These are phyloP conservation scores for Geotrypetes seraphini DNA, from an alignment of 2,797 vertebrate species.

Conservation along the genomic window DNA sequence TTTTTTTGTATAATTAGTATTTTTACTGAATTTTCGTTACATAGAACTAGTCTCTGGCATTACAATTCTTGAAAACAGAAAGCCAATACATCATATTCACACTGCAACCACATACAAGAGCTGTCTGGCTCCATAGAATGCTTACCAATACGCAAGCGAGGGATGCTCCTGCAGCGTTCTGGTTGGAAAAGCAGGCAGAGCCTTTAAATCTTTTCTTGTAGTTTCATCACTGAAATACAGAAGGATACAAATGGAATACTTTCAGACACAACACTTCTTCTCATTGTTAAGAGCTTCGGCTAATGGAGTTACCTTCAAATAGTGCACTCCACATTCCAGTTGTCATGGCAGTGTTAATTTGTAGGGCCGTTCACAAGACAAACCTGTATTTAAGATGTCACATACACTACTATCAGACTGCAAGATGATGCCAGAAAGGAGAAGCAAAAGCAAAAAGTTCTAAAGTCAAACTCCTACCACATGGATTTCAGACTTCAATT, in stretches of 20 bases:
- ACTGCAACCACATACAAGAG: no score
- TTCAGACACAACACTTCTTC: not conserved
- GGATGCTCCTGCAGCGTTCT: slow-evolving; percentile 88
- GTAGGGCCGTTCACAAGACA: slow-evolving; percentile 30
- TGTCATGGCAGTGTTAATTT: slow-evolving; percentile 13
- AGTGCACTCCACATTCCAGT: no score
- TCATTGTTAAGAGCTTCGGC: not conserved
- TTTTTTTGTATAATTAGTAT: no score
- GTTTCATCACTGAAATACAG: slow-evolving; percentile 67
- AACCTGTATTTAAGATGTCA: slow-evolving; percentile 13
- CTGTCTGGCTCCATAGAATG: no score
- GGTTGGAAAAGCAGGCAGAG: slow-evolving; percentile 79
- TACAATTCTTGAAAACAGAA: no score
- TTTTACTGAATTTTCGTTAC: no score
- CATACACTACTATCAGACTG: not conserved
- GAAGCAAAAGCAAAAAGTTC: no score
- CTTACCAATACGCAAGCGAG: slow-evolving; percentile 89
- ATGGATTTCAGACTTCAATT: no score
- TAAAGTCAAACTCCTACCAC: no score
- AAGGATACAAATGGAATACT: not conserved
- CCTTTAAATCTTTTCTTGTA: slow-evolving; percentile 77
- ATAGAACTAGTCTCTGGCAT: no score
- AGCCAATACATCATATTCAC: no score
- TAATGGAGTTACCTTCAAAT: not conserved
- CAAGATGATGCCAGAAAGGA: slow-evolving; percentile 5